Evolutionary conservation across 2,113 vertebrate genomes (phyloP).

Genomic region (Oxygymnocypris stewartii): DNA sequence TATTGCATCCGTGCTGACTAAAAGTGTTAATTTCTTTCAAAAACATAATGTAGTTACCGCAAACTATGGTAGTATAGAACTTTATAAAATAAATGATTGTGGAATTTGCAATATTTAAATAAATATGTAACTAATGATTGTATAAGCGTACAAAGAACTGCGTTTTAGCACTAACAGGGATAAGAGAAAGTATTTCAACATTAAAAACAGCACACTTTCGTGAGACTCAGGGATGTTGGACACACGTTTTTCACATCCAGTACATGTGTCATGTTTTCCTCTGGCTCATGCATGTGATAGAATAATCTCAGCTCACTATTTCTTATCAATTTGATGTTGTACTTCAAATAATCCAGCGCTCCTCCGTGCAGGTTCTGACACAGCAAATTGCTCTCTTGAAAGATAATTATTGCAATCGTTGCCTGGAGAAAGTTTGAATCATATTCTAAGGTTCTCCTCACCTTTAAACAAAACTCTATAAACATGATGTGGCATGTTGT

Average conservation of each 20-base stretch:
- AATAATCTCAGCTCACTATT: conserved; percentile 5
- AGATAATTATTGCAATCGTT: conserved; percentile 42
- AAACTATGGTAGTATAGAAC: neutral
- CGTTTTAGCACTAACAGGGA: neutral
- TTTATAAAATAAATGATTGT: neutral
- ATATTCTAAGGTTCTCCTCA: conserved; percentile 53
- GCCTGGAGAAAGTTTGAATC: conserved; percentile 61
- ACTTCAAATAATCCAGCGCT: conserved; percentile 56
- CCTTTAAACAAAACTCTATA: conserved; percentile 56
- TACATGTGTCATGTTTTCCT: neutral
- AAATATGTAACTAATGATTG: neutral
- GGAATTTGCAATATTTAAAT: neutral
- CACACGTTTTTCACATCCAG: neutral
- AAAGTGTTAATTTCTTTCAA: neutral
- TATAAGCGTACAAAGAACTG: neutral
- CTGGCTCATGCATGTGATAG: neutral
- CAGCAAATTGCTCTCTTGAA: conserved; percentile 53
- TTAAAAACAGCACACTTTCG: neutral
- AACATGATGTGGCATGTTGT: conserved; percentile 62
- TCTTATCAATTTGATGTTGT: neutral
- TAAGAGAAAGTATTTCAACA: neutral
- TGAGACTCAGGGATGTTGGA: neutral
- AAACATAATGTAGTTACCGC: neutral
- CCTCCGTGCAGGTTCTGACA: conserved; percentile 65
- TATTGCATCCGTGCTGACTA: neutral